Conservation (phyloP, 2,113 vertebrate genomes). For the Limnothrissa miodon region DNA sequence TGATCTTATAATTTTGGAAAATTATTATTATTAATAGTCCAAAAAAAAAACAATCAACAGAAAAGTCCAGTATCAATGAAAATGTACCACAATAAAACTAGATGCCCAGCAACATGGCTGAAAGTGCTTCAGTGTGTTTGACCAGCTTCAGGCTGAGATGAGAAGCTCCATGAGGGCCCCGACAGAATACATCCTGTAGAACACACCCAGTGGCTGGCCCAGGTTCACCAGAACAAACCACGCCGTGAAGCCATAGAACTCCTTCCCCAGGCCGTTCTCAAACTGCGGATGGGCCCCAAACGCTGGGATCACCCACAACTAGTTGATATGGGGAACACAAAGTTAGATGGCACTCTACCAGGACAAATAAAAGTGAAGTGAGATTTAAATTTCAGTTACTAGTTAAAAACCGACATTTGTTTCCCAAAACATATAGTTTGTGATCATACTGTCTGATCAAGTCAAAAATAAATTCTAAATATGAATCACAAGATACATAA, state of each 20-base stretch:
- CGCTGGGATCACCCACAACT: slow-evolving; percentile 90
- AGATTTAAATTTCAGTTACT: too few relatives aligned
- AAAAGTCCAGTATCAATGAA: too few relatives aligned
- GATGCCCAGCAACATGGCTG: too few relatives aligned
- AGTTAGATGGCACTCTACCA: background rate
- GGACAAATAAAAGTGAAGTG: too few relatives aligned
- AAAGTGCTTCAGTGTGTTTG: background rate
- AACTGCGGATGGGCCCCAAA: slow-evolving; percentile 86
- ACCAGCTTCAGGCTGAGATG: slow-evolving; percentile 70
- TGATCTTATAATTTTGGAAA: too few relatives aligned
- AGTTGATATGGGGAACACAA: slow-evolving; percentile 18
- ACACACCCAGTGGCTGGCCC: slow-evolving; percentile 82
- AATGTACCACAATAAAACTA: too few relatives aligned
- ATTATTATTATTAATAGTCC: too few relatives aligned
- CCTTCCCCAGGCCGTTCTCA: slow-evolving; percentile 81
- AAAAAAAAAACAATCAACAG: too few relatives aligned
- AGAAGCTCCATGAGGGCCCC: slow-evolving; percentile 84
- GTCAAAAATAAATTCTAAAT: background rate
- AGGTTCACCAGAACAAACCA: slow-evolving; percentile 89
- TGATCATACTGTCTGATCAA: background rate
- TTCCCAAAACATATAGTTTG: background rate
- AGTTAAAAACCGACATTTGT: too few relatives aligned
- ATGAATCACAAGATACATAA: too few relatives aligned
- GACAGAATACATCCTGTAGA: slow-evolving; percentile 92
- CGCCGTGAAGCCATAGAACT: slow-evolving; percentile 82